Evolutionary conservation across 2,113 vertebrate species (phyloP), one percentile per base, ranked within the genome.

Genomic region (Chamaetylas fuelleborni): DNA sequence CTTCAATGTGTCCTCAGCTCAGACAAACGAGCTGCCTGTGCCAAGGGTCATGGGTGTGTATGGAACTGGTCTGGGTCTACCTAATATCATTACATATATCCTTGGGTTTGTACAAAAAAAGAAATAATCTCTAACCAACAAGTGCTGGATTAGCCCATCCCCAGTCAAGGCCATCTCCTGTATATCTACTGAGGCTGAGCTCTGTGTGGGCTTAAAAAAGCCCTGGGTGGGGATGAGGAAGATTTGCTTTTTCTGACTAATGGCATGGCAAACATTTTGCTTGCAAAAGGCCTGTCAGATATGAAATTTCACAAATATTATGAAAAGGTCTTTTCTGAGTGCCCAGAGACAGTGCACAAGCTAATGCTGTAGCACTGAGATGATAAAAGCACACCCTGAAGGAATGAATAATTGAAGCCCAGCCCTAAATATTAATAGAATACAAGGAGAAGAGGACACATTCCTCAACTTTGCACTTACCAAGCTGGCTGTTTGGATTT

Each of bases 401-500:
- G 92, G 78, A 94, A 96, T 96, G 89, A 97, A 97, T 97, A 96
- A 97, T 97, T 96, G 84, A 97, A 91, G 91, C 64, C 51, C 7
- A 10, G 81, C 17, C 76, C 93, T 95, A 96, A 97, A 97, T 97
- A 97, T 96, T 97, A 94, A 97, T 95, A 77, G 77, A 62, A 78
- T 89, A 82, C 94, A 91, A 94, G 89, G 60, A 69, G 88, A 91
- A 87, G 81, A 92, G 76, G 89, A 88, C 84, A 80, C 66, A 93
- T 92, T 28, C 64, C 78, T 93, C 88, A 96, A 54, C 90, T 94
- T 82, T 81, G 85, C 86, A 89, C 94, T 95, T 95, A 95, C 56
- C 0, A 0, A 96, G 69, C 92, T 91, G 93, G 87, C 87, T 82
- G 58, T 50, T 94, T 80, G 43, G 78, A 94, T 81, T 73, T 86